A percentile compares a stretch with the other conserved stretches of the same genome.
These are phyloP conservation scores for Gymnogyps californianus DNA, from an alignment of 2,113 vertebrate species.

Conservation along the genomic window DNA sequence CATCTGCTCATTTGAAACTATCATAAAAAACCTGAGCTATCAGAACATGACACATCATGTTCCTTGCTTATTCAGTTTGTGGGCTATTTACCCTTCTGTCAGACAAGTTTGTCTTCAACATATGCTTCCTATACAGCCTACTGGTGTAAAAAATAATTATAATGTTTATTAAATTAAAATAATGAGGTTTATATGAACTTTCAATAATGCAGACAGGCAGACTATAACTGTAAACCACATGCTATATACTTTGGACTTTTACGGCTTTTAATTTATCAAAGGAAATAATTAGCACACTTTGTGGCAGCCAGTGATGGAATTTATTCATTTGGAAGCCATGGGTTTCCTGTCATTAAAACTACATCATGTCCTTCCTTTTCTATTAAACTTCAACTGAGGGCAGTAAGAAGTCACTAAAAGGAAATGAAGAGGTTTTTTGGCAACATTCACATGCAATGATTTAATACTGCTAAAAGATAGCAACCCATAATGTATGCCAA, in stretches of 20 bases:
- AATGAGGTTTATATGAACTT: conserved; percentile 72
- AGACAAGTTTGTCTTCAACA: conserved; percentile 41
- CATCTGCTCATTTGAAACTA: neutral
- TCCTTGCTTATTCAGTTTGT: neutral
- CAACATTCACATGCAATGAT: conserved; percentile 76
- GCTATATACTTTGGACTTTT: conserved; percentile 76
- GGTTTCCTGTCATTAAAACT: conserved; percentile 89
- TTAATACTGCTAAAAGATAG: conserved; percentile 83
- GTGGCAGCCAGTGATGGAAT: conserved; percentile 85
- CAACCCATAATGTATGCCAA: conserved; percentile 73
- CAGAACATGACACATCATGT: neutral
- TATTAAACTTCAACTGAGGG: conserved; percentile 85
- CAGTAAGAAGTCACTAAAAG: conserved; percentile 86
- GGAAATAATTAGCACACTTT: conserved; percentile 88
- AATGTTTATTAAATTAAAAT: conserved; percentile 72
- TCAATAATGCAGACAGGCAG: conserved; percentile 69
- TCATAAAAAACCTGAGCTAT: neutral
- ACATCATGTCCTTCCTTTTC: conserved; percentile 87
- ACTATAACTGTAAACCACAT: conserved; percentile 80
- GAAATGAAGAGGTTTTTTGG: conserved; percentile 85
- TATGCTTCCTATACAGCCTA: conserved; percentile 50
- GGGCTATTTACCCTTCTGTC: conserved; percentile 28
- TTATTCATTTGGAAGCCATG: conserved; percentile 85
- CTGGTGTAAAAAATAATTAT: conserved; percentile 63
- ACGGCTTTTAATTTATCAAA: conserved; percentile 85